Conservation (phyloP, 2,797 vertebrate genomes). For the Eidolon dupreanum region DNA sequence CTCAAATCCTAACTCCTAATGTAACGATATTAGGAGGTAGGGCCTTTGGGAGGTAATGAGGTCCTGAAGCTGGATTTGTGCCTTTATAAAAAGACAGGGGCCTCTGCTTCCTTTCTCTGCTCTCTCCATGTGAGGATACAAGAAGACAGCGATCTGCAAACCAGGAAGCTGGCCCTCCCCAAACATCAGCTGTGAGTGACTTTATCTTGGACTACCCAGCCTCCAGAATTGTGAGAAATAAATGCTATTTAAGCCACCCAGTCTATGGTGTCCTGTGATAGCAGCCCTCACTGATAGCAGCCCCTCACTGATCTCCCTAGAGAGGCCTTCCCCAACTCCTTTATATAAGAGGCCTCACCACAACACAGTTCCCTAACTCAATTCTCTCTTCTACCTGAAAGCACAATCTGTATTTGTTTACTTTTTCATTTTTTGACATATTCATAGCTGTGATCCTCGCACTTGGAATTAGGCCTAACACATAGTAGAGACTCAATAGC, state of each 20-base stretch:
- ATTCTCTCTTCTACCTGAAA: background rate
- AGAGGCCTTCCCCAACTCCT: background rate
- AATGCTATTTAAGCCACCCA: background rate
- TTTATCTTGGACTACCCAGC: background rate
- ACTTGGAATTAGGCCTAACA: background rate
- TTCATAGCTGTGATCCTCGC: background rate
- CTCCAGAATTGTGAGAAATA: background rate
- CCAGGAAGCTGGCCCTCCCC: background rate
- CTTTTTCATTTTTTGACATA: background rate
- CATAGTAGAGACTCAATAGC: background rate
- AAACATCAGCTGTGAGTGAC: background rate
- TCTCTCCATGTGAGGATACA: background rate
- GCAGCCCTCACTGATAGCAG: background rate
- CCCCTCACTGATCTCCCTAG: background rate
- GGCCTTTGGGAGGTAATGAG: background rate
- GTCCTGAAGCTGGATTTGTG: background rate
- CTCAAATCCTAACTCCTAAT: background rate
- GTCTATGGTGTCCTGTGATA: background rate
- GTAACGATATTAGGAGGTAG: too few relatives aligned
- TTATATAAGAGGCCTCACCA: background rate
- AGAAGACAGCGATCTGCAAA: background rate
- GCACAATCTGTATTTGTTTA: background rate
- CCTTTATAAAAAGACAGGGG: background rate
- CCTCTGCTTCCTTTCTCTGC: background rate
- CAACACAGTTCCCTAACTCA: background rate